A percentile compares a stretch with the other conserved stretches of the same genome.
phyloP scores from a whole-genome alignment of 2,888 invertebrate genomes.

The Holacanthella duospinosa region DNA sequence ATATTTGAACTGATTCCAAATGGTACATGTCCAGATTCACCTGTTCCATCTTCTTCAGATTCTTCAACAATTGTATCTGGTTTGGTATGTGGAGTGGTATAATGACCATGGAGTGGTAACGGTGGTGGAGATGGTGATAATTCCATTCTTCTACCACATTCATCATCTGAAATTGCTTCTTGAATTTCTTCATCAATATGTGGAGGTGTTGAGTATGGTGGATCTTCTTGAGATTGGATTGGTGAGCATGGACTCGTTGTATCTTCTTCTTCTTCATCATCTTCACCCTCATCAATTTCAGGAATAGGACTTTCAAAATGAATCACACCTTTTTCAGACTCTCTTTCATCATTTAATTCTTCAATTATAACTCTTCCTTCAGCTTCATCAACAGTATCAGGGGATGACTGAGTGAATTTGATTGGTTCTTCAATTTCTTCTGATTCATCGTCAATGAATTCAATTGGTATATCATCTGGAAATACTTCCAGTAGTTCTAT shows the following conservation, averaged over 20 bases:
- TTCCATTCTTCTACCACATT: constrained; percentile 10
- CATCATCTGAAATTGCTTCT: constrained; percentile 8
- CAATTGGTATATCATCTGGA: background rate
- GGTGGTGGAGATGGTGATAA: constrained; percentile 3
- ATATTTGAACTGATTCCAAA: background rate
- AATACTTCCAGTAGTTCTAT: no score
- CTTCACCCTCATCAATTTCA: constrained; percentile 5
- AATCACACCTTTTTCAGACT: background rate
- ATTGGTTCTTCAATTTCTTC: background rate
- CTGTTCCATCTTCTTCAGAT: background rate
- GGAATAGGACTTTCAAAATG: constrained; percentile 1
- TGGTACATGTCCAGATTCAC: background rate
- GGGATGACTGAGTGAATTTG: no score
- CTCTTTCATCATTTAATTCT: background rate
- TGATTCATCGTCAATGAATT: no score
- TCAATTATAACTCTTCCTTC: background rate
- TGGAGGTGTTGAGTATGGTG: background rate
- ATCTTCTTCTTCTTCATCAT: background rate
- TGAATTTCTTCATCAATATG: background rate
- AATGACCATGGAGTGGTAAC: background rate
- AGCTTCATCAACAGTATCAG: no score
- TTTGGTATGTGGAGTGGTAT: background rate
- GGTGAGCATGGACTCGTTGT: background rate
- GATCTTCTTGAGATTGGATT: no score
- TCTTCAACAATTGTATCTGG: background rate